These are phyloP conservation scores for Colossoma macropomum DNA, from an alignment of 2,113 vertebrate species.

Conservation along the genomic window DNA sequence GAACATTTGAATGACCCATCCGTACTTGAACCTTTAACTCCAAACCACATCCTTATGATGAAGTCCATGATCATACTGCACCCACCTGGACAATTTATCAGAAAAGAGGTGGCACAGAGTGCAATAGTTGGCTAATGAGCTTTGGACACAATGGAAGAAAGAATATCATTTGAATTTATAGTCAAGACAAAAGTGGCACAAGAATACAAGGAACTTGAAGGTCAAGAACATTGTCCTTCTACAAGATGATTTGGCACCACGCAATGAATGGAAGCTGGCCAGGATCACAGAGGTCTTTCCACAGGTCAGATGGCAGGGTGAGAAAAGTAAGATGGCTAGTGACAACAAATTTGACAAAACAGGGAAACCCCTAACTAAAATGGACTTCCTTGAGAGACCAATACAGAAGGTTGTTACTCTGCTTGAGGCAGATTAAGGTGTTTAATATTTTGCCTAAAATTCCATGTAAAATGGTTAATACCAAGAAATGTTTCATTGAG, in stretches of 20 bases:
- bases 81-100: too few relatives aligned
- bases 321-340: conserved; percentile 20
- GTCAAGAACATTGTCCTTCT: conserved; percentile 39
- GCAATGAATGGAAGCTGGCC: conserved; percentile 42
- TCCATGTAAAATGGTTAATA: too few relatives aligned
- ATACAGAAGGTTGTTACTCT: conserved; percentile 39
- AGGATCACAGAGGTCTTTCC: conserved; percentile 41
- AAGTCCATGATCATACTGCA: too few relatives aligned
- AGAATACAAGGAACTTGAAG: conserved; percentile 16
- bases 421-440: conserved; percentile 53
- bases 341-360: background rate
- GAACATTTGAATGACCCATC: too few relatives aligned
- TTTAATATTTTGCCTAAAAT: conserved; percentile 43
- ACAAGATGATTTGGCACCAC: conserved; percentile 31
- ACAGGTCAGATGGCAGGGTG: conserved; percentile 28
- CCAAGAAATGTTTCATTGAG: too few relatives aligned
- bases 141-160: conserved; percentile 11
- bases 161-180: conserved; percentile 32
- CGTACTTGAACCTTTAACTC: too few relatives aligned
- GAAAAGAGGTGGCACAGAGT: background rate
- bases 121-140: background rate
- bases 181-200: conserved; percentile 35
- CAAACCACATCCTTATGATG: too few relatives aligned
- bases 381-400: conserved; percentile 13
- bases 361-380: background rate